Base-by-base conservation (phyloP, 1,140 invertebrate species). In the Melanaphis sacchari region DNA sequence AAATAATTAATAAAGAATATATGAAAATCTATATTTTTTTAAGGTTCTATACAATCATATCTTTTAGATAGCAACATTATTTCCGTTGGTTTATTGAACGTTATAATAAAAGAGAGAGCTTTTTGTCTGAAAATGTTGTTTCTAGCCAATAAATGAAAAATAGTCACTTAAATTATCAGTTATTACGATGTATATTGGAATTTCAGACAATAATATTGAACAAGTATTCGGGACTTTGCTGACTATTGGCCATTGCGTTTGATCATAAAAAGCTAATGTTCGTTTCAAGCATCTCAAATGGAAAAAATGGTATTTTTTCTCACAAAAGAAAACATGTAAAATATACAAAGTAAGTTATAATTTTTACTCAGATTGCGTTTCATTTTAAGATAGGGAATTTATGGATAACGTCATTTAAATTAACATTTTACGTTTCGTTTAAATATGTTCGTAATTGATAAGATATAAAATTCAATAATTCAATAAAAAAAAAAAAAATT, bases 201-300 rank as follows among this genome's bases (percentile, higher is more conserved):
- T 38, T 59, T 0, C 11, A 31, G 89, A 66, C 36, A 40, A 66
- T 90, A 90, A 54, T 41, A 66, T 90, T 54, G 46, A 24, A 66
- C 54, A 41, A 66, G 89, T 41, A 66, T 90, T 59, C 11, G 52
- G 24, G 43, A 31, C 54, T 90, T 66, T 40, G 38, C 36, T 90
- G 52, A 90, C 49, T 41, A 90, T 90, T 38, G 38, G 36, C 43
- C 66, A 38, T 66, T 66, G 52, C 38, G 26, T 90, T 66, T 90
- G 54, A 40, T 54, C 54, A 90, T 90, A 90, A 90, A 90, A 90
- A 90, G 89, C 38, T 90, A 66, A 90, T 90, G 54, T 90, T 90
- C 54, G 8, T 66, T 90, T 90, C 15, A 52, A 90, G 52, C 49
- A 26, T 66, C 15, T 54, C 11, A 24, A 66, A 90, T 54, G 38